These are phyloP conservation scores for Stigmatopora argus DNA, from an alignment of 2,113 vertebrate species.

Conservation along the genomic window DNA sequence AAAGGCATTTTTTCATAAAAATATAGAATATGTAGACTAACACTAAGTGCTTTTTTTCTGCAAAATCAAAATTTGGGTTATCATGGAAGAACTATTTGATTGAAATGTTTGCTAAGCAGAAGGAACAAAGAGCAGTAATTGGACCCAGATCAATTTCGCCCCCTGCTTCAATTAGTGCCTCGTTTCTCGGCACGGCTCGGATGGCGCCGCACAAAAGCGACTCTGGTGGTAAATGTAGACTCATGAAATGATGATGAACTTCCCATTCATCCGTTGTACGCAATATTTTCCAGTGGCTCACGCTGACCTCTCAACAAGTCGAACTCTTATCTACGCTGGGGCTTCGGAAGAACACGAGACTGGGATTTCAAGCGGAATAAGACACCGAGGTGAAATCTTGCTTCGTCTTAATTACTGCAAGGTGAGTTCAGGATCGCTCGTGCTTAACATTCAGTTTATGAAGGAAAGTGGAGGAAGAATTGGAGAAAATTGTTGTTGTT, in stretches of 20 bases:
- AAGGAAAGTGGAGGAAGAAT: constrained; percentile 1
- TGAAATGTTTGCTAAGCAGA: constrained; percentile 14
- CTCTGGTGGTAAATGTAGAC: constrained; percentile 39
- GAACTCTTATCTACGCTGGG: constrained; percentile 21
- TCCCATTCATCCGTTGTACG: constrained; percentile 58
- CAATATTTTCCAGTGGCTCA: constrained; percentile 71
- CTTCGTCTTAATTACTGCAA: constrained; percentile 18
- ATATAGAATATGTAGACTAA: not conserved
- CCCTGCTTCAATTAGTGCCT: constrained; percentile 53
- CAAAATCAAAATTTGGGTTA: constrained; percentile 1
- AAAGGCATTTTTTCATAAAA: not conserved
- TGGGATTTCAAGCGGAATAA: constrained; percentile 10
- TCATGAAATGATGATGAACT: constrained; percentile 64
- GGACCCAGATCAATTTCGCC: constrained; percentile 51
- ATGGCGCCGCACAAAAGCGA: constrained; percentile 59
- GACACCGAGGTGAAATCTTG: constrained; percentile 1
- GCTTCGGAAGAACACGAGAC: constrained; percentile 1
- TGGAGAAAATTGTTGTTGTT: not conserved
- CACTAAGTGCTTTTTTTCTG: not conserved
- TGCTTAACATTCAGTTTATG: constrained; percentile 6
- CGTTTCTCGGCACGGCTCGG: constrained; percentile 49
- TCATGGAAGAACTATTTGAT: constrained; percentile 42
- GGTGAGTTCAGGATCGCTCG: not conserved
- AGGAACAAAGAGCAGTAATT: constrained; percentile 43
- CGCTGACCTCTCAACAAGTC: constrained; percentile 57